These are phyloP conservation scores for Cisticola juncidis DNA, from an alignment of 2,113 vertebrate genomes.

Conservation along the genomic window DNA sequence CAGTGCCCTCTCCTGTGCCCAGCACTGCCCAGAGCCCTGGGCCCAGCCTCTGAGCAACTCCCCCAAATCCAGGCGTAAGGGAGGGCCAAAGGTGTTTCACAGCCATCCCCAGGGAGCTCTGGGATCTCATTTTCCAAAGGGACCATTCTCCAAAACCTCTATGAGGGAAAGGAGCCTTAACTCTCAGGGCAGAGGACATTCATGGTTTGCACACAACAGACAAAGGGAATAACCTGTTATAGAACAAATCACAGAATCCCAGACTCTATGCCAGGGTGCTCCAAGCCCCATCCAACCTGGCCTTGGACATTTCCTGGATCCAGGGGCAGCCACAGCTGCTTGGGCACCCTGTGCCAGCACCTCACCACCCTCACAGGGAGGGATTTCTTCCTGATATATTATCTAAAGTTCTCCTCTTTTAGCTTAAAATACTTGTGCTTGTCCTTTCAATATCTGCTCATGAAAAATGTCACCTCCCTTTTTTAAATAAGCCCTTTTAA, in stretches of 20 bases:
- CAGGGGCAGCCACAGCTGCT: background rate
- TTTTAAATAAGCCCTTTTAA: background rate
- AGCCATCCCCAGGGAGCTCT: background rate
- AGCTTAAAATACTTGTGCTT: background rate
- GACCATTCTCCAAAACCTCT: background rate
- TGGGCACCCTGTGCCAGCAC: background rate
- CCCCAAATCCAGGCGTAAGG: fast-evolving
- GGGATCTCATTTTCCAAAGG: background rate
- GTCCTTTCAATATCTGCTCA: background rate
- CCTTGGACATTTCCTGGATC: background rate
- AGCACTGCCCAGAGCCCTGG: background rate
- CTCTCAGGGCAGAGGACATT: background rate
- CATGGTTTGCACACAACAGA: background rate
- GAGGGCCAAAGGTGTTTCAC: fast-evolving
- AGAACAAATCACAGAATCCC: background rate
- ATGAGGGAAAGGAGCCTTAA: background rate
- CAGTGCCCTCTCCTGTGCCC: background rate
- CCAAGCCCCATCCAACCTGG: background rate
- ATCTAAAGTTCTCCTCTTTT: background rate
- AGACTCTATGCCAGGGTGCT: background rate
- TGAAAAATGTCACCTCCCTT: background rate
- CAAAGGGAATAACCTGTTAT: background rate
- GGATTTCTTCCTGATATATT: background rate
- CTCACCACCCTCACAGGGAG: background rate
- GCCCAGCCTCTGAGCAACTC: background rate